These are phyloP conservation scores for Archocentrus centrarchus DNA, from an alignment of 2,113 vertebrate species.

Conservation along the genomic window DNA sequence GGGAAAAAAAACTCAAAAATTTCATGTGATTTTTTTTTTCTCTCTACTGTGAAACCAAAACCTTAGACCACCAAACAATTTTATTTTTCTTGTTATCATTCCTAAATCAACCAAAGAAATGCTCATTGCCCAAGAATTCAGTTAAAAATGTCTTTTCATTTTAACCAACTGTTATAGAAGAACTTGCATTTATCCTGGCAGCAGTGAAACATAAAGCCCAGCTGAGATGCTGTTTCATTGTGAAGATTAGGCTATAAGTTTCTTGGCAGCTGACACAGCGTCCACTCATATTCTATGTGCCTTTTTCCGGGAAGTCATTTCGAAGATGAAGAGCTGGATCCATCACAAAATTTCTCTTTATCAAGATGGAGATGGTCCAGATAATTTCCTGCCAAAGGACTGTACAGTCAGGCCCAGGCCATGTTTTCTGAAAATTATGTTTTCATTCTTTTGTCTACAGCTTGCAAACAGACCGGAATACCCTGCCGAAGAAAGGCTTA, in stretches of 20 bases:
- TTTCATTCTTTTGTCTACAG: slow-evolving; percentile 75
- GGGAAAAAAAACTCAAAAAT: neutral
- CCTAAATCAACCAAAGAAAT: neutral
- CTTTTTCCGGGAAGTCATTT: slow-evolving; percentile 6
- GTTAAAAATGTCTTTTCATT: neutral
- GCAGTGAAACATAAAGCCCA: neutral
- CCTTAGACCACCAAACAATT: neutral
- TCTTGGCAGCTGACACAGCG: neutral
- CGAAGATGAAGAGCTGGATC: slow-evolving; percentile 22
- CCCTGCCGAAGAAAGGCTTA: slow-evolving; percentile 94
- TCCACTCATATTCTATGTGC: slow-evolving; percentile 21
- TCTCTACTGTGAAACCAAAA: neutral
- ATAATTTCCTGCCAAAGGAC: slow-evolving; percentile 15
- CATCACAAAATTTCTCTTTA: neutral
- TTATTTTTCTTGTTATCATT: neutral
- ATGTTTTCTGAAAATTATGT: slow-evolving; percentile 11
- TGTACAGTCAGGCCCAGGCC: slow-evolving; percentile 7
- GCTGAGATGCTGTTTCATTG: slow-evolving; percentile 5
- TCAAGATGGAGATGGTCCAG: slow-evolving; percentile 4
- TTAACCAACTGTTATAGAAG: neutral
- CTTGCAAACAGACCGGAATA: slow-evolving; percentile 90
- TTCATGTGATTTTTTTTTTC: too few species aligned
- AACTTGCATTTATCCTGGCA: neutral
- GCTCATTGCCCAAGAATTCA: neutral
- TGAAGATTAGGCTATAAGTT: neutral